A percentile compares a stretch with the other conserved stretches of the same genome.
phyloP scores from a whole-genome alignment of 2,113 vertebrate species.

The Silurus meridionalis region DNA sequence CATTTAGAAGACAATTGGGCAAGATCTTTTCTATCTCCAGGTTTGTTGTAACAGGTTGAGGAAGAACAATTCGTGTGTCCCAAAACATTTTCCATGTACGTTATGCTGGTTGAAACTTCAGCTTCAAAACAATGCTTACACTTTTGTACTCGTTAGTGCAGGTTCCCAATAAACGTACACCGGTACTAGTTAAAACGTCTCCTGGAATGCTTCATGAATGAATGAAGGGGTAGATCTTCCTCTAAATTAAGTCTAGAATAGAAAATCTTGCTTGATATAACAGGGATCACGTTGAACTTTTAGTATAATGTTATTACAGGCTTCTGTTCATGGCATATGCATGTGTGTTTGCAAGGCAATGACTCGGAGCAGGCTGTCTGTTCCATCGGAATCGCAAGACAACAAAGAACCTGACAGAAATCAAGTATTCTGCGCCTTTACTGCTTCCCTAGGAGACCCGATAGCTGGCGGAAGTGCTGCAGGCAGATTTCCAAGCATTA shows the following conservation, averaged over 20 bases:
- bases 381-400: neutral
- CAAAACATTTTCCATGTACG: too few relatives aligned
- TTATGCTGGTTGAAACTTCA: neutral
- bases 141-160: neutral
- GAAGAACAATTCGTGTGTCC: too few relatives aligned
- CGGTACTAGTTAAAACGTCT: neutral
- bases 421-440: neutral
- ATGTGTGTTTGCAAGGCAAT: too few relatives aligned
- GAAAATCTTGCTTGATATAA: neutral
- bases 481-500: neutral
- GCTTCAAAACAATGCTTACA: neutral
- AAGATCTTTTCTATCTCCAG: too few relatives aligned
- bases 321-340: neutral
- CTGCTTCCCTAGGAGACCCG: neutral
- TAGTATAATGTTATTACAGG: neutral
- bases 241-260: neutral
- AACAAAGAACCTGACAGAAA: conserved; percentile 12
- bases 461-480: conserved; percentile 20
- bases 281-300: neutral
- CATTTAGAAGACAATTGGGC: too few relatives aligned
- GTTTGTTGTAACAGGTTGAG: too few relatives aligned
- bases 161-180: neutral
- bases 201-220: neutral
- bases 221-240: neutral
- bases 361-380: neutral